Evolutionary conservation across 2,797 vertebrate genomes (phyloP), one percentile per base, ranked within the genome.

Genomic region (Eupleurogrammus muticus): DNA sequence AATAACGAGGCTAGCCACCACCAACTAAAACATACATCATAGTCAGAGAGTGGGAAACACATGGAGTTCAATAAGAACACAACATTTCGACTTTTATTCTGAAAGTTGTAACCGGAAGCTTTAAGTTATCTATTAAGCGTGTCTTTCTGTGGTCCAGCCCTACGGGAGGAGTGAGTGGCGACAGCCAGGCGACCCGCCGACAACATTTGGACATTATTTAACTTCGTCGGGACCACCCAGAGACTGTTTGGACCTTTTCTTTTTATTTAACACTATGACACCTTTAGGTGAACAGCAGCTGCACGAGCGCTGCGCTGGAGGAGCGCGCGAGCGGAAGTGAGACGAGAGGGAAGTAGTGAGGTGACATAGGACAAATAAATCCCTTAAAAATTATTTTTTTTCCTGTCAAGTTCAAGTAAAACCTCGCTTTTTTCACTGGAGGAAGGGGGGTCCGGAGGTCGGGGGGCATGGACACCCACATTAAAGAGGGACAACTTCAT

Each of bases 401-500:
- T 60, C 73, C n/a, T 55, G 68, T 78, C 71, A 85, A 80, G 69
- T 88, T 85, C 35, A 77, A 79, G 59, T 76, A 51, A n/a, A 38
- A 48, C 5, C 24, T 66, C 46, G 47, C 50, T 40, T 38, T 42
- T 38, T 16, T 77, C 63, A 23, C 1, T 34, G 24, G 48, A 67
- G 66, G 53, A 24, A 36, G 20, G 59, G 57, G 53, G 55, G 23
- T 28, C 48, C 42, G 82, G 57, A 36, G 55, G 64, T 50, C 10
- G 10, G 40, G 55, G 77, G 86, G 79, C 63, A 93, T 95, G 92
- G 95, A 96, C 81, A 89, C 91, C 53, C 93, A 94, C 81, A 67
- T 95, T 0, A 96, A 95, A 80, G 95, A 96, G 64, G 95, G 95
- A 80, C 94, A 94, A 47, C 93, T 96, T 46, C 94, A 93, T 63